These are phyloP conservation scores for Polypterus bichir DNA, from an alignment of 2,113 vertebrate species.

Conservation along the genomic window DNA sequence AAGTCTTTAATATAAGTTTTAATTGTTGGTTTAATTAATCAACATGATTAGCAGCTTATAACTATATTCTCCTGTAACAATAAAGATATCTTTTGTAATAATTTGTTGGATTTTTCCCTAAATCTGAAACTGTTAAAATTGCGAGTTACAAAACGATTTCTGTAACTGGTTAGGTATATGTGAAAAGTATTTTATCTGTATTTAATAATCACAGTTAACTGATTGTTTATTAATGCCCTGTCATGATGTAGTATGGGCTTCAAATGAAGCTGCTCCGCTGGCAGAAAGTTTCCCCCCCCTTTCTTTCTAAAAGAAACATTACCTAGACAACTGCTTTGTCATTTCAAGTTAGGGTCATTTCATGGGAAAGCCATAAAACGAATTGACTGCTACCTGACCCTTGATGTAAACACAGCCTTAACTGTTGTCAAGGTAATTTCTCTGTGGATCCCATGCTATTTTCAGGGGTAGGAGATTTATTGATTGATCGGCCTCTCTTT, in stretches of 20 bases:
- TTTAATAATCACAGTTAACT: too few relatives aligned
- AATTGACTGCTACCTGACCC: slow-evolving; percentile 11
- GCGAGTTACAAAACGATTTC: slow-evolving; percentile 7
- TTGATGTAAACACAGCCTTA: slow-evolving; percentile 8
- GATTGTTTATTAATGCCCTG: not conserved
- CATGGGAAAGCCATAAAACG: slow-evolving; percentile 8
- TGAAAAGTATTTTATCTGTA: too few relatives aligned
- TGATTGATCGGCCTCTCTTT: slow-evolving; percentile 16
- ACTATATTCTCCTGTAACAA: too few relatives aligned
- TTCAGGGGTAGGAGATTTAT: slow-evolving; percentile 10
- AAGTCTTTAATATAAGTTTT: too few relatives aligned
- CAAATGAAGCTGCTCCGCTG: slow-evolving; percentile 14
- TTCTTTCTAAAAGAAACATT: slow-evolving; percentile 14
- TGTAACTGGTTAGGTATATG: slow-evolving; percentile 12
- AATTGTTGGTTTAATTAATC: too few relatives aligned
- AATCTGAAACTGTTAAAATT: too few relatives aligned
- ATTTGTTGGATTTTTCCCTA: too few relatives aligned
- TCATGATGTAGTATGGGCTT: slow-evolving; percentile 19
- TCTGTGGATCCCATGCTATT: slow-evolving; percentile 10
- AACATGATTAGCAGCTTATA: too few relatives aligned
- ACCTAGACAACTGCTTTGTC: slow-evolving; percentile 27
- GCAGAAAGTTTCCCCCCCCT: not conserved
- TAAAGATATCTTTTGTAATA: too few relatives aligned
- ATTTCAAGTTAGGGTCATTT: slow-evolving; percentile 14
- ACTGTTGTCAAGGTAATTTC: slow-evolving; percentile 15